phyloP scores from a whole-genome alignment of 2,797 vertebrate species.

The Melopsittacus undulatus region DNA sequence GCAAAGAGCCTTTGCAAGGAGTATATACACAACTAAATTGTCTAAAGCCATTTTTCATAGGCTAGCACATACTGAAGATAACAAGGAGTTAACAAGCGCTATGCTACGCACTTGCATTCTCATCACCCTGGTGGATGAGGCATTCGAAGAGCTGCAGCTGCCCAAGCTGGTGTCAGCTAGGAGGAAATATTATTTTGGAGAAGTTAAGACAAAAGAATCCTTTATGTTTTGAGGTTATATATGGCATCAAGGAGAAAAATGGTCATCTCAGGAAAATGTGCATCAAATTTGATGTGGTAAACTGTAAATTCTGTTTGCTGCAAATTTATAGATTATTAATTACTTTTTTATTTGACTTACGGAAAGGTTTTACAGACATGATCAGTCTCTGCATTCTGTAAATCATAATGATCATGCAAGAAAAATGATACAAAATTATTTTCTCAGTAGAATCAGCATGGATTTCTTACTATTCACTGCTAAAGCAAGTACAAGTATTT shows the following conservation, averaged over 20 bases:
- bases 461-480: not conserved
- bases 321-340: not conserved
- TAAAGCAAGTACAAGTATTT: not conserved
- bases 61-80: not conserved
- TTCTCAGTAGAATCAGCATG: not conserved
- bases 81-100: not conserved
- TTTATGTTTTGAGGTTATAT: not conserved
- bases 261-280: not conserved
- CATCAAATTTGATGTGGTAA: not conserved
- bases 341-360: not conserved
- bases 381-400: not conserved
- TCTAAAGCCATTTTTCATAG: not conserved
- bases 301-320: not conserved
- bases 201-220: not conserved
- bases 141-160: not conserved
- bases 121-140: not conserved
- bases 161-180: not conserved
- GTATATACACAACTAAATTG: not conserved
- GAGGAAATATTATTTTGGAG: not conserved
- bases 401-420: not conserved
- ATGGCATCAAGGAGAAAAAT: not conserved
- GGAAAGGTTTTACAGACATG: not conserved
- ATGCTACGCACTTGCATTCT: not conserved
- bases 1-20: not conserved
- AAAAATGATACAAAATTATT: not conserved